Percentiles rank a stretch among this genome's conserved stretches.
phyloP scores from a whole-genome alignment of 2,797 vertebrate genomes.

The Urocyon cinereoargenteus region DNA sequence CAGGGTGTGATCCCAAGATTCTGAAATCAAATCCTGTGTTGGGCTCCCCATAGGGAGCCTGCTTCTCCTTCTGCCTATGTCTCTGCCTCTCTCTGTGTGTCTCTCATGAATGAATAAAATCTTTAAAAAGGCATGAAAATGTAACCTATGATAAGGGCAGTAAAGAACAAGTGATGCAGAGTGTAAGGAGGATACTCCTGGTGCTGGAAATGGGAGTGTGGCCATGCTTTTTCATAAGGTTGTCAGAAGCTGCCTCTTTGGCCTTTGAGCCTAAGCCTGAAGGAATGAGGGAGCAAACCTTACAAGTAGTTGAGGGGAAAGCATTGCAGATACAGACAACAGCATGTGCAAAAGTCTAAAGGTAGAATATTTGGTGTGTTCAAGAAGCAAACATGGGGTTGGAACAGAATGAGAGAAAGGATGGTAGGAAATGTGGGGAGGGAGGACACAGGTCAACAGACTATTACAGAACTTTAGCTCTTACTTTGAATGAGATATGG shows the following conservation, averaged over 20 bases:
- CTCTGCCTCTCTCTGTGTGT: no score
- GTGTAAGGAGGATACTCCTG: no score
- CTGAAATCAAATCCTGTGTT: no score
- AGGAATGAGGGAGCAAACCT: neutral
- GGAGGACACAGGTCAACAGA: neutral
- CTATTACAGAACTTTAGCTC: neutral
- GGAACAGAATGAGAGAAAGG: neutral
- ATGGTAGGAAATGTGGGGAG: neutral
- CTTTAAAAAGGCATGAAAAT: neutral
- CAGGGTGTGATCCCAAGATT: no score
- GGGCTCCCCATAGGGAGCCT: no score
- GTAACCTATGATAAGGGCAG: neutral
- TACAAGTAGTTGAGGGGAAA: neutral
- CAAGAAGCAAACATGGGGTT: neutral
- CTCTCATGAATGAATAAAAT: no score
- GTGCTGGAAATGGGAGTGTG: no score
- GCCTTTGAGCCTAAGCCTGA: neutral
- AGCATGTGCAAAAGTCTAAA: neutral
- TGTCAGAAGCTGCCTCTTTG: neutral
- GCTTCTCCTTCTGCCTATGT: no score
- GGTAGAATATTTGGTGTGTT: neutral
- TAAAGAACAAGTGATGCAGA: neutral
- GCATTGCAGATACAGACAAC: neutral
- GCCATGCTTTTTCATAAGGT: neutral
- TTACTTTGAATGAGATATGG: neutral